phyloP scores from a whole-genome alignment of 2,888 invertebrate species.

The Netelia inedita region DNA sequence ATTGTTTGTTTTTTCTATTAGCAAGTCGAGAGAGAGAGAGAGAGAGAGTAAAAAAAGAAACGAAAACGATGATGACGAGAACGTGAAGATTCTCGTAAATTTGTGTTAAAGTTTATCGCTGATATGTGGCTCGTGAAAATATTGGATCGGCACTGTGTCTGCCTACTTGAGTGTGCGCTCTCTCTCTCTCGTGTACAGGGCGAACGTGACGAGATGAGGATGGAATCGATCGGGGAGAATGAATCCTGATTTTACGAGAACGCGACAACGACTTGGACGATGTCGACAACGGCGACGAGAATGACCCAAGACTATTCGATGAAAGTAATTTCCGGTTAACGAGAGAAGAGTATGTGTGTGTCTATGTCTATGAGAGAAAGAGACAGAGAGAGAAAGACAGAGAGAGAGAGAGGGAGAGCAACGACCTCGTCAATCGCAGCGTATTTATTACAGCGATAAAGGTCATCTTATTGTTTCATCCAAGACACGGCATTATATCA shows the following conservation, averaged over 20 bases:
- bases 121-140: conserved; percentile 28
- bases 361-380: neutral
- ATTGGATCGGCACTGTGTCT: conserved; percentile 19
- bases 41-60: conserved; percentile 3
- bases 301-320: conserved; percentile 66
- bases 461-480: conserved; percentile 81
- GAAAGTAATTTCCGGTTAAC: conserved; percentile 69
- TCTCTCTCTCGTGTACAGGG: neutral
- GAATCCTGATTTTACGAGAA: conserved; percentile 66
- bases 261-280: conserved; percentile 43
- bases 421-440: conserved; percentile 64
- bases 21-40: neutral
- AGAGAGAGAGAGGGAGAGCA: conserved; percentile 9
- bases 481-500: conserved; percentile 63
- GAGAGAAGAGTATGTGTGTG: conserved; percentile 43
- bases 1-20: conserved; percentile 59
- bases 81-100: conserved; percentile 57
- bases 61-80: neutral
- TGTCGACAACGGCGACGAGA: conserved; percentile 45
- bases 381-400: neutral
- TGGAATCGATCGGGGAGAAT: conserved; percentile 60
- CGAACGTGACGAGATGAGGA: conserved; percentile 43
- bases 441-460: conserved; percentile 75
- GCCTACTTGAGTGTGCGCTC: neutral
- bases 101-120: conserved; percentile 49